phyloP scores from a whole-genome alignment of 2,888 invertebrate genomes.

The Ophioninae sp. region DNA sequence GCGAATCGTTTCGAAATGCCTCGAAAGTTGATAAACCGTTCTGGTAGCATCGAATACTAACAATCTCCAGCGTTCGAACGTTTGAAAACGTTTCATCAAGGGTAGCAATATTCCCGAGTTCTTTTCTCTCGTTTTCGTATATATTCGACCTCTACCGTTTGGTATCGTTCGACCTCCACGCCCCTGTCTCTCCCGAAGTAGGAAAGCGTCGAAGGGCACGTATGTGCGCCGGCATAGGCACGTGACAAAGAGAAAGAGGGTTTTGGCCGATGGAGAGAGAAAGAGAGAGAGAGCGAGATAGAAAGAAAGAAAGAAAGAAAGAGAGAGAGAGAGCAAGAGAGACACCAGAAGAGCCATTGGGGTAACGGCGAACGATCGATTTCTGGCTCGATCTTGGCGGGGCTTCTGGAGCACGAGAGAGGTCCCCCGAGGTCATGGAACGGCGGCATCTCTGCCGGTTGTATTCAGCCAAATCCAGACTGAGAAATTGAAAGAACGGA shows the following conservation, averaged over 20 bases:
- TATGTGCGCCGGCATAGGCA: background rate
- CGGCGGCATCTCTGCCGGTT: slow-evolving; percentile 36
- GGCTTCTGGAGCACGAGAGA: slow-evolving; percentile 50
- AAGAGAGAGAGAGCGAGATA: background rate
- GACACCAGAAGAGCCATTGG: slow-evolving; percentile 35
- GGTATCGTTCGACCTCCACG: background rate
- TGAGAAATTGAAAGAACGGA: slow-evolving; percentile 21
- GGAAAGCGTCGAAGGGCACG: background rate
- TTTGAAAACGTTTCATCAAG: background rate
- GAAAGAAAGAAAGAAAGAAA: background rate
- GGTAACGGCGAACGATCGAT: slow-evolving; percentile 60
- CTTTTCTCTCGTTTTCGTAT: background rate
- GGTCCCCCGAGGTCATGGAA: slow-evolving; percentile 58
- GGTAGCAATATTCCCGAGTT: background rate
- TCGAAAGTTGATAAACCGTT: too few relatives aligned
- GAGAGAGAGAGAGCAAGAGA: background rate
- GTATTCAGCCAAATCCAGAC: slow-evolving; percentile 54
- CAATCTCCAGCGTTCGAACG: background rate
- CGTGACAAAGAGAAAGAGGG: background rate
- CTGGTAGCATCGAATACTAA: too few relatives aligned
- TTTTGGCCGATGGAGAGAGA: background rate
- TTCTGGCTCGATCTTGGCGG: slow-evolving; percentile 57
- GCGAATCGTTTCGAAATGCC: too few relatives aligned
- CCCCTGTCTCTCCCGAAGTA: background rate
- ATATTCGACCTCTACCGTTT: background rate